Percentiles rank a stretch among this genome's conserved stretches.
Evolutionary conservation across 2,113 vertebrate species (phyloP).

Genomic region (Synodontis membranacea): DNA sequence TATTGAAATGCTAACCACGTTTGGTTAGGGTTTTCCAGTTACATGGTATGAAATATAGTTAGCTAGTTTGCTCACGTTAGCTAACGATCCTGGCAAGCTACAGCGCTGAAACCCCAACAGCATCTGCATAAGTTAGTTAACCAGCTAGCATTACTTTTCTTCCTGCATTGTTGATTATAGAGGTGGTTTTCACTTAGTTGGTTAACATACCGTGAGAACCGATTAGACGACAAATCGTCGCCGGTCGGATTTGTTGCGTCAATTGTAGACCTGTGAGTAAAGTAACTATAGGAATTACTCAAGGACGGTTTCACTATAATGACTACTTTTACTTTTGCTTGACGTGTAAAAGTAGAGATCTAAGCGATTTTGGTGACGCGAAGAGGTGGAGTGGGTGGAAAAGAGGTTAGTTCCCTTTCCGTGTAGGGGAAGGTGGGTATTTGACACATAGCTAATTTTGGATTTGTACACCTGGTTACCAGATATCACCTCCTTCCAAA

Average conservation of each 20-base stretch:
- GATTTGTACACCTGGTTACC: not conserved
- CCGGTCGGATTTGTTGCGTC: not conserved
- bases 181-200: not conserved
- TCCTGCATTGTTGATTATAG: not conserved
- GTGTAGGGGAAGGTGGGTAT: not conserved
- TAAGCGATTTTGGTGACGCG: not conserved
- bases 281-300: not conserved
- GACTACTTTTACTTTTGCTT: not conserved
- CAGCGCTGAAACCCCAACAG: not conserved
- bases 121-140: not conserved
- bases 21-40: not conserved
- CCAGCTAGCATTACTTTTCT: not conserved
- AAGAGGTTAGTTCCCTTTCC: not conserved
- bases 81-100: not conserved
- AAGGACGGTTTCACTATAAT: not conserved
- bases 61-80: not conserved
- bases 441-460: not conserved
- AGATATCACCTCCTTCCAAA: not conserved
- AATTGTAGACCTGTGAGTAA: not conserved
- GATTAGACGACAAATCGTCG: not conserved
- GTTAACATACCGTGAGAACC: not conserved
- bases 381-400: not conserved
- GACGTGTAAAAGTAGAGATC: not conserved
- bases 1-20: not conserved
- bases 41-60: not conserved